Percentiles rank a stretch among this genome's conserved stretches.
Evolutionary conservation across 2,113 vertebrate species (phyloP).

Genomic region (Notiomystis cincta): DNA sequence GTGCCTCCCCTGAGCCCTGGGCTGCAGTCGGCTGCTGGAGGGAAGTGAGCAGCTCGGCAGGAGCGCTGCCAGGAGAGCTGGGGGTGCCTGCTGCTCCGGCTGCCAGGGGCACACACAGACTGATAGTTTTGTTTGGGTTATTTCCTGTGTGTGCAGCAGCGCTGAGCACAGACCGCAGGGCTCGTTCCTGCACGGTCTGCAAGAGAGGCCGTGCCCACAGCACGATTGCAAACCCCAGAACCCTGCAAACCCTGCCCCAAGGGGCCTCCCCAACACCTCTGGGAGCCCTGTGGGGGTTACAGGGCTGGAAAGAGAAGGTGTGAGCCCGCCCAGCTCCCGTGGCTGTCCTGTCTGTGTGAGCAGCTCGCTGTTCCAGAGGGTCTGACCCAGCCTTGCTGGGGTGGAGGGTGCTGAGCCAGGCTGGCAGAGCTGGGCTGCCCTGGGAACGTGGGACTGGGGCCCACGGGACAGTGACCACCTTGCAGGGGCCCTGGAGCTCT

Average conservation of each 20-base stretch:
- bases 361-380: accelerated
- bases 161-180: background rate
- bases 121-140: accelerated
- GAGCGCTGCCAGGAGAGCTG: background rate
- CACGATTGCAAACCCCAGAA: accelerated
- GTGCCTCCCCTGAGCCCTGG: background rate
- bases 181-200: accelerated
- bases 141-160: background rate
- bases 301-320: accelerated
- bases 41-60: background rate
- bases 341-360: background rate
- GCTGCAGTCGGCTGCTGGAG: background rate
- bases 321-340: background rate
- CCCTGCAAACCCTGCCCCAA: accelerated
- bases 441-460: accelerated
- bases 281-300: accelerated
- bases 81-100: background rate
- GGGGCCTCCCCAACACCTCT: background rate
- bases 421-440: background rate
- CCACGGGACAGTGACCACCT: accelerated
- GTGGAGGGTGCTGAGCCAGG: background rate
- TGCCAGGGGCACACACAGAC: accelerated
- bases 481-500: background rate
- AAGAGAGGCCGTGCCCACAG: no score
- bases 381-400: background rate